phyloP scores from a whole-genome alignment of 1,140 invertebrate genomes.

The Anastatus disparis region DNA sequence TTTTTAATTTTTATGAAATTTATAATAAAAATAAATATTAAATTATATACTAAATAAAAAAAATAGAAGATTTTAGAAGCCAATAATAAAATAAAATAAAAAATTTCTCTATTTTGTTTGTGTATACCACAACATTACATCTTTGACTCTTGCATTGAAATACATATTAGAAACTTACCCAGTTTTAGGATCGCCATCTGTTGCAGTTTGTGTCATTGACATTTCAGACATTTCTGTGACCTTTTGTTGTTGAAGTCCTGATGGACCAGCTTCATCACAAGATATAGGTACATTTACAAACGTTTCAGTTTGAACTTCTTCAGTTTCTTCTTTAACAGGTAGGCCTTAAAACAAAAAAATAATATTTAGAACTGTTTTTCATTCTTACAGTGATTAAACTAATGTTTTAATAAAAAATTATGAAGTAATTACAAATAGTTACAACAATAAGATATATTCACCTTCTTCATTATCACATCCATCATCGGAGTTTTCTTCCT shows the following conservation, averaged over 20 bases:
- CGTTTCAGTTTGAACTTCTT: slow-evolving; percentile 58
- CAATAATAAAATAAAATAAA: not conserved
- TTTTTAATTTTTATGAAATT: too few species aligned
- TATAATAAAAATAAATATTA: not conserved
- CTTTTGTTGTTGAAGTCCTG: slow-evolving; percentile 67
- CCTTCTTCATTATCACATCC: slow-evolving; percentile 63
- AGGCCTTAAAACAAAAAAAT: slow-evolving; percentile 50
- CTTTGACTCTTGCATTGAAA: slow-evolving; percentile 55
- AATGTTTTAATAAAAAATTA: slow-evolving; percentile 11
- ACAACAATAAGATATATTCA: slow-evolving; percentile 43
- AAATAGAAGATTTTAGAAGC: not conserved
- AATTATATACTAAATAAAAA: not conserved
- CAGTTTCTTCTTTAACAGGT: slow-evolving; percentile 63
- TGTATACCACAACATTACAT: slow-evolving; percentile 61
- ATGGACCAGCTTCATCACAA: slow-evolving; percentile 69
- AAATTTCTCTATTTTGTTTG: slow-evolving; percentile 46
- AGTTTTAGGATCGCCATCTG: slow-evolving; percentile 66
- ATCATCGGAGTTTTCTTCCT: slow-evolving; percentile 64
- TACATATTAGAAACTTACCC: slow-evolving; percentile 68
- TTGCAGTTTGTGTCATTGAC: slow-evolving; percentile 52
- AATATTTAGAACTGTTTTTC: slow-evolving; percentile 6
- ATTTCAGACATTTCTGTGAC: slow-evolving; percentile 60
- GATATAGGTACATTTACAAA: slow-evolving; percentile 66
- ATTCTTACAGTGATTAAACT: too few species aligned
- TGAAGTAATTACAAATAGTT: too few species aligned